Conservation (phyloP, 1,140 invertebrate genomes). For the Olivierus martensii region DNA sequence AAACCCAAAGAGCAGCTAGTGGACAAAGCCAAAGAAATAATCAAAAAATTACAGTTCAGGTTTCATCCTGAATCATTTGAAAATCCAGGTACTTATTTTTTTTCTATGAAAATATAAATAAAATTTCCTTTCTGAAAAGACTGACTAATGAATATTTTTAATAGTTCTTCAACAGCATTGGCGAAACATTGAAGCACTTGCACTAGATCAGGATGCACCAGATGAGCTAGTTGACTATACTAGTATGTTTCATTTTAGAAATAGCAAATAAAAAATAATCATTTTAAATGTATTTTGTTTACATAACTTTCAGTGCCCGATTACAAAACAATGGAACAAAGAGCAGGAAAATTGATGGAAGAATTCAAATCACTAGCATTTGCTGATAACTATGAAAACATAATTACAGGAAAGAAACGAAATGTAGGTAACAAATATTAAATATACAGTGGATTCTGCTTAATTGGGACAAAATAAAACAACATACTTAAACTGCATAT, state of each 20-base stretch:
- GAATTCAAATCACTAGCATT: constrained; percentile 32
- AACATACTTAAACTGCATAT: too few species aligned
- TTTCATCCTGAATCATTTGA: constrained; percentile 36
- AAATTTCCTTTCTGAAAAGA: too few species aligned
- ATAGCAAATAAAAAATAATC: too few species aligned
- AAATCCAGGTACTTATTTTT: constrained; percentile 21
- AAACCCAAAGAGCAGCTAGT: constrained; percentile 22
- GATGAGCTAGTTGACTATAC: constrained; percentile 35
- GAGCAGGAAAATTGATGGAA: constrained; percentile 31
- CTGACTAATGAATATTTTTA: too few species aligned
- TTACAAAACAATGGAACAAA: constrained; percentile 28
- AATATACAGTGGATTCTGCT: too few species aligned
- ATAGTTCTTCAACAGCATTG: constrained; percentile 36
- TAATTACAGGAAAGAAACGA: too few species aligned
- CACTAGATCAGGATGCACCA: constrained; percentile 32
- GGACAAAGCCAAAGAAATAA: constrained; percentile 34
- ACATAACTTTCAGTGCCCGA: constrained; percentile 31
- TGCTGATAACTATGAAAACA: too few species aligned
- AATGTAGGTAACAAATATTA: too few species aligned
- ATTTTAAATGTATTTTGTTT: too few species aligned
- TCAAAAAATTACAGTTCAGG: constrained; percentile 36
- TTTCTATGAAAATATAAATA: too few species aligned
- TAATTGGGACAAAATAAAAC: too few species aligned
- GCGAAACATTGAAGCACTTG: constrained; percentile 38
- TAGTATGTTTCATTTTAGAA: constrained; percentile 20